A percentile compares a stretch with the other conserved stretches of the same genome.
Conservation (phyloP, 1,140 invertebrate genomes). For the Mercenaria mercenaria region DNA sequence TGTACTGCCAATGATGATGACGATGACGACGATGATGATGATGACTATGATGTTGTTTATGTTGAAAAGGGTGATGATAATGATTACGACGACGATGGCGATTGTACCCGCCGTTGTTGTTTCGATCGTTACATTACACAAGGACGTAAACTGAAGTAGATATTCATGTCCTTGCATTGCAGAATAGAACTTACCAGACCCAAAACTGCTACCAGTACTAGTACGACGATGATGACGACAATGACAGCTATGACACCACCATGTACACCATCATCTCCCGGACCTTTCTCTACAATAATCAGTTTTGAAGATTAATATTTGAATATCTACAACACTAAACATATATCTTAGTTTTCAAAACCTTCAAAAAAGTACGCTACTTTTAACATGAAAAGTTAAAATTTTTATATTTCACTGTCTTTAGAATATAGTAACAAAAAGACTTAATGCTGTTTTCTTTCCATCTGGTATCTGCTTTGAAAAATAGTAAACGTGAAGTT, state of each 20-base stretch:
- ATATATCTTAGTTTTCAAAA: background rate
- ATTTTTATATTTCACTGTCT: background rate
- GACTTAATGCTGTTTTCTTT: background rate
- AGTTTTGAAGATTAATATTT: background rate
- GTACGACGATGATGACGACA: background rate
- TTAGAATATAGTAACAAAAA: background rate
- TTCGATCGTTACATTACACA: background rate
- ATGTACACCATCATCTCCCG: background rate
- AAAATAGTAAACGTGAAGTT: background rate
- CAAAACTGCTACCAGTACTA: background rate
- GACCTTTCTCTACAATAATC: background rate
- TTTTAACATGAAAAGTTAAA: too few species aligned
- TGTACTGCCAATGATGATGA: slow-evolving; percentile 22
- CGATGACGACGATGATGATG: slow-evolving; percentile 50
- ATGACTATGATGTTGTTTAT: slow-evolving; percentile 36
- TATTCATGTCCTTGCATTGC: background rate
- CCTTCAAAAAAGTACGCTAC: too few species aligned
- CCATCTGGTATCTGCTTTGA: background rate
- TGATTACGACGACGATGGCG: slow-evolving; percentile 24
- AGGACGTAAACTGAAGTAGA: background rate
- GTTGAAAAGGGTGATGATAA: slow-evolving; percentile 41
- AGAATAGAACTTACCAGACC: background rate
- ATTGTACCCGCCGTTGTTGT: background rate
- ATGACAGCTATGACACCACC: slow-evolving; percentile 3
- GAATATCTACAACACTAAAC: background rate